phyloP scores from a whole-genome alignment of 2,113 vertebrate genomes.

The Pelusios castaneus region DNA sequence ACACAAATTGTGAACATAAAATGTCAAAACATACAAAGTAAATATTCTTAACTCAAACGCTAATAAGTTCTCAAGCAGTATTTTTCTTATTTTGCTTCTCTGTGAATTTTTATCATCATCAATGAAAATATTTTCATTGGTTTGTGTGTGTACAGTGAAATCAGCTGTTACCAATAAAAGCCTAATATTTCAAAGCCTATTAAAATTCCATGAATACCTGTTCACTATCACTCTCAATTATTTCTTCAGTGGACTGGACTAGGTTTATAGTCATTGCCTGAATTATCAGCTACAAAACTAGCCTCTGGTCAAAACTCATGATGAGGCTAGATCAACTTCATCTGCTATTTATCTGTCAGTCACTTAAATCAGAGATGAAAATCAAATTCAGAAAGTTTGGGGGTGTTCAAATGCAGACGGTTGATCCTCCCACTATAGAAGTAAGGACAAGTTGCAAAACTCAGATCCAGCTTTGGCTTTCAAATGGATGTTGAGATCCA shows the following conservation, averaged over 20 bases:
- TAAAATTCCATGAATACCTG: not conserved
- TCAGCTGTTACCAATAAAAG: not conserved
- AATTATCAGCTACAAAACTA: not conserved
- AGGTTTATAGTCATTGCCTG: not conserved
- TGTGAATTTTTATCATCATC: not conserved
- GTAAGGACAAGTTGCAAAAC: not conserved
- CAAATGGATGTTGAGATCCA: accelerated
- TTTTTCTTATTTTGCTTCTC: not conserved
- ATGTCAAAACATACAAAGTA: not conserved
- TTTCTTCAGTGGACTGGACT: not conserved
- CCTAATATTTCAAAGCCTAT: not conserved
- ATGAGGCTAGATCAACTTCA: not conserved
- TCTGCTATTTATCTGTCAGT: not conserved
- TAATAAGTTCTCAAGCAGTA: not conserved
- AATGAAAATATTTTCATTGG: not conserved
- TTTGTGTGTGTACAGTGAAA: not conserved
- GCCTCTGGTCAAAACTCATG: not conserved
- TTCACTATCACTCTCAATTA: not conserved
- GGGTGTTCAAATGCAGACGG: not conserved
- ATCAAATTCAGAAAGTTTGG: not conserved
- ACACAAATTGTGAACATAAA: not conserved
- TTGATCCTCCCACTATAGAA: not conserved
- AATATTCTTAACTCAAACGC: not conserved
- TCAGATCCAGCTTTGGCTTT: not conserved
- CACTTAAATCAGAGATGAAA: not conserved